These are phyloP conservation scores for Drosophila bocqueti DNA, from an alignment of 1,140 invertebrate species.

Conservation along the genomic window DNA sequence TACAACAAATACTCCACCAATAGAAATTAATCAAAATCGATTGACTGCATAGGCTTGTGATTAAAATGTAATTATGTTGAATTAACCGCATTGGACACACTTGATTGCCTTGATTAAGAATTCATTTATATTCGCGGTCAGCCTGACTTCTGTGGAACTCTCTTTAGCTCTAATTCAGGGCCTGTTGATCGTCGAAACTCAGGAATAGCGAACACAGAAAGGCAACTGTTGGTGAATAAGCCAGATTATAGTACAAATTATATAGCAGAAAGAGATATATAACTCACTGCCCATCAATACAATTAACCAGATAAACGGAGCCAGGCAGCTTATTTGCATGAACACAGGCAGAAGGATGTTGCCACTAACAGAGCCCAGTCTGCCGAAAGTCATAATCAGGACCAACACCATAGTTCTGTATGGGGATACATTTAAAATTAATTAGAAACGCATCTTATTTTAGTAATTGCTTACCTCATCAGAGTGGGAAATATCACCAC, in stretches of 20 bases:
- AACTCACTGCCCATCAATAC: constrained; percentile 60
- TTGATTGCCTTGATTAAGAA: constrained; percentile 52
- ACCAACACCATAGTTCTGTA: constrained; percentile 68
- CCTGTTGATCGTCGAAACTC: constrained; percentile 54
- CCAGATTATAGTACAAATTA: background rate
- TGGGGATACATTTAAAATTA: background rate
- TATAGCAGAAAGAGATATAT: background rate
- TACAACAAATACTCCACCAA: background rate
- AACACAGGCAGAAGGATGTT: constrained; percentile 62
- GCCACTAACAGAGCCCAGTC: constrained; percentile 61
- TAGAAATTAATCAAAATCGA: constrained; percentile 62
- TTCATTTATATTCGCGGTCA: background rate
- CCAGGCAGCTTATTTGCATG: constrained; percentile 53
- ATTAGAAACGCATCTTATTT: background rate
- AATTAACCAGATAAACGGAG: constrained; percentile 62
- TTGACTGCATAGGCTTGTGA: constrained; percentile 27
- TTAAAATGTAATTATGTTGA: constrained; percentile 65
- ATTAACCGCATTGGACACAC: constrained; percentile 41
- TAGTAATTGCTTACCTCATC: constrained; percentile 83
- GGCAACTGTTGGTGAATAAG: constrained; percentile 33
- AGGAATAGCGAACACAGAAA: constrained; percentile 65
- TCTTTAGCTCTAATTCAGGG: constrained; percentile 36
- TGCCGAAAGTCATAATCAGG: constrained; percentile 72
- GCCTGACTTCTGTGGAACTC: background rate
- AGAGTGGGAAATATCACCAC: constrained; percentile 87